phyloP scores from a whole-genome alignment of 2,888 invertebrate species.

The Eupithecia tripunctaria region DNA sequence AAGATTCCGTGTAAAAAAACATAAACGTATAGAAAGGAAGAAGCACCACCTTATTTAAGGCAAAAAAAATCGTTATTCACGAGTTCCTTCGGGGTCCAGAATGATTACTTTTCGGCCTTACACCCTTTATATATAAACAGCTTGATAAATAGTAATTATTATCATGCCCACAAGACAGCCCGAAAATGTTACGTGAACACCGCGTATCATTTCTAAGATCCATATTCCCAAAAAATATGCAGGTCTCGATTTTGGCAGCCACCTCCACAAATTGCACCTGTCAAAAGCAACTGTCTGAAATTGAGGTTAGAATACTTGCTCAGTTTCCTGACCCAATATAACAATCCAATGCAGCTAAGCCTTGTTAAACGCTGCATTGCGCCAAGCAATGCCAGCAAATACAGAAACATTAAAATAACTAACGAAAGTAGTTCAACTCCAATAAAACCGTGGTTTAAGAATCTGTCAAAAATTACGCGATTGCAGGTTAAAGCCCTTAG shows the following conservation, averaged over 20 bases:
- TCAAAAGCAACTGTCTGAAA: constrained; percentile 23
- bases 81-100: too few species aligned
- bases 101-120: too few species aligned
- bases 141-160: too few species aligned
- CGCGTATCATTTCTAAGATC: neutral
- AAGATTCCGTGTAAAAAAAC: too few species aligned
- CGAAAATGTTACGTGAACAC: neutral
- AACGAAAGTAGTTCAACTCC: constrained; percentile 32
- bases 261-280: constrained; percentile 25
- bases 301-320: constrained; percentile 24
- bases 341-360: constrained; percentile 29
- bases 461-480: constrained; percentile 17
- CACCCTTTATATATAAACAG: too few species aligned
- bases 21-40: too few species aligned
- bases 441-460: constrained; percentile 11
- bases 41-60: too few species aligned
- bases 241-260: constrained; percentile 2
- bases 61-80: too few species aligned
- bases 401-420: constrained; percentile 42
- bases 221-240: neutral
- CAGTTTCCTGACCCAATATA: constrained; percentile 30
- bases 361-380: constrained; percentile 59
- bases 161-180: neutral
- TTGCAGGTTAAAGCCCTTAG: neutral
- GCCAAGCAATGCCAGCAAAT: constrained; percentile 49